Base-by-base conservation (phyloP, 2,113 vertebrate species). In the Sitta europaea region DNA sequence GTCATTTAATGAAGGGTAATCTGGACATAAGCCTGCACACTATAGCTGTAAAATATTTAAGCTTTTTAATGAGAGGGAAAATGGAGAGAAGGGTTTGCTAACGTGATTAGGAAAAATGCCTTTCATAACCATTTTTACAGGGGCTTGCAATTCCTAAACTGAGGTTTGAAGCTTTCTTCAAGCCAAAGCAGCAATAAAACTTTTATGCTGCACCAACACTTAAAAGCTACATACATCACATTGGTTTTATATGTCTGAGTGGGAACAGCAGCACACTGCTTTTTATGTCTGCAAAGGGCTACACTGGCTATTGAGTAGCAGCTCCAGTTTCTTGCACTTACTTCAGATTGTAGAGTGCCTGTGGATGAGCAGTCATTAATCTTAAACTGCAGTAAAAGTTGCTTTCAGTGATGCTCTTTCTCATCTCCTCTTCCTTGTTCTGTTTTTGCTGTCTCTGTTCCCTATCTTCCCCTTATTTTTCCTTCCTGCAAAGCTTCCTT, bases 151-250 rank as follows among this genome's bases (percentile, higher is more conserved):
- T 85, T 92, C 94, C 90, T 88, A 85, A 92, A 93, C 87, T 70
- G 72, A 94, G 66, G 57, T 63, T 94, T 95, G 91, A 91, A 90
- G 92, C 76, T 86, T 90, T 92, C 92, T 70, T 90, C 92, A 95
- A 92, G 70, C 82, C 84, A 81, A 92, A 88, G 86, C 47, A 86
- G 61, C 86, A 71, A 94, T 97, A 95, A 96, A 96, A 97, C 75
- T 95, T 94, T 96, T 88, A 97, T 96, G 74, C 57, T 1, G 3
- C 77, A 90, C 63, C 68, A 58, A 90, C 90, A 90, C 79, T 95
- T 97, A 97, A 97, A 95, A 96, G 94, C 84, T 94, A 96, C 94
- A 97, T 97, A 94, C 35, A 70, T 92, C 89, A 96, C 58, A 78
- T 79, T 86, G 90, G 83, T 96, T 96, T 97, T 92, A 89, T 91